Base-by-base conservation (phyloP, 37 sponge, comb jelly and placozoan species). In the Mnemiopsis leidyi region DNA sequence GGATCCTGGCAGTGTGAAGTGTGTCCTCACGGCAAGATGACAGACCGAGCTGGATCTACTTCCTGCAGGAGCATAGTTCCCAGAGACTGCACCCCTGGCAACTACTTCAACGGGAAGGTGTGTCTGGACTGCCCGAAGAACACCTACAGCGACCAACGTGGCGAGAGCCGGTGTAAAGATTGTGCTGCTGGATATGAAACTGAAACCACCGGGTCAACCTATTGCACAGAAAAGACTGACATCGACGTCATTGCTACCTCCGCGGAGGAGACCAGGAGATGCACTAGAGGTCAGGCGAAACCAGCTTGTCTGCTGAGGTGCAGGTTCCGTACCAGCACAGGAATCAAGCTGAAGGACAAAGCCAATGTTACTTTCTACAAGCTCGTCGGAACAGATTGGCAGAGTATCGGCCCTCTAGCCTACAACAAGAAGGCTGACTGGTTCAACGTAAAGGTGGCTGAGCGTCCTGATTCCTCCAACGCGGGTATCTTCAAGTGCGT, bases 361-460 rank as follows among this genome's bases (percentile, higher is more conserved):
- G 26, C 75, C 7, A 71, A 28, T 5, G n/a, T 71, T 23, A 23
- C 75, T 5, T 71, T 71, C 75, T 29, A 28, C 75, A 71, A 71
- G 75, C 75, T 71, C n/a, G 75, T 71, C 2, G 75, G 75, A 71
- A 29, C 75, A 7, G 20, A 71, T n/a, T 71, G 75, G 75, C 30
- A 29, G 3, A 71, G 30, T n/a, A n/a, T 71, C 30, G 30, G 75
- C 7, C 75, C 75, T 28, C 2, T 71, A n/a, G 30, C 30, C 20
- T 71, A 71, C 75, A 71, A 71, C 75, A 18, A n/a, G 7, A 71
- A 71, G n/a, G 5, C 2, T 13, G 75, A 71, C n/a, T 71, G 75
- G 75, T 71, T 71, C 30, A 71, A 5, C 30, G 75, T 71, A 18
- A 28, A 29, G 75, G 75, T 71, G 30, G 75, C 75, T 5, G 20